Base-by-base conservation (phyloP, 2,888 invertebrate genomes). In the Griposia aprilina region DNA sequence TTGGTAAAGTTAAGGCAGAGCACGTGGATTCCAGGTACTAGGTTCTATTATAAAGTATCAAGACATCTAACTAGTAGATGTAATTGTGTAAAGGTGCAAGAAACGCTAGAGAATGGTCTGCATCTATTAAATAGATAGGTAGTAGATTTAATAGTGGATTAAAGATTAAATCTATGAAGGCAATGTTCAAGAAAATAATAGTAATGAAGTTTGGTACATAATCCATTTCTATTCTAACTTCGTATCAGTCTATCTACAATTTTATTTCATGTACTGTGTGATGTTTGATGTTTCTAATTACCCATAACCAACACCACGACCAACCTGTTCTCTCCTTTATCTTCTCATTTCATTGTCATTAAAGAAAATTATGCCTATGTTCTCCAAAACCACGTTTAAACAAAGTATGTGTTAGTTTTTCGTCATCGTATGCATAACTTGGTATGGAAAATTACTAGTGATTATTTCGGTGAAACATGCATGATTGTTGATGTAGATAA, bases 381-480 rank as follows among this genome's bases (percentile, higher is more conserved):
- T 52, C 36, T 76, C 63, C 48, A 77, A 77, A 65, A 26, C 55
- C 63, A 77, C 77, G 77, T 76, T 36, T 26, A 13, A 23, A 76
- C n/a, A 45, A 52, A 55, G 10, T n/a, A 65, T 65, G 45, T 59
- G 57, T 65, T 57, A 45, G 41, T 30, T 59, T 65, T 55, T 23
- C 50, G 48, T 30, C 36, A 67, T 57, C 66, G 60, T 78, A 82
- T 23, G 50, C 62, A 17, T 60, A 77, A 57, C 52, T 69, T 62
- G 74, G 70, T 75, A 83, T 81, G 78, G 81, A 79, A 81, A 84
- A 77, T 85, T 76, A 85, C 74, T 66, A 83, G 90, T 88, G 89
- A 90, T 85, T 74, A 86, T 87, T 88, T 89, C 88, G 84, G 90
- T 94, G 93, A 94, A 86, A 90, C 96, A 96, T 96, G 96, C 96